Evolutionary conservation across 2,797 vertebrate species (phyloP).

Genomic region (Anniella stebbinsi): DNA sequence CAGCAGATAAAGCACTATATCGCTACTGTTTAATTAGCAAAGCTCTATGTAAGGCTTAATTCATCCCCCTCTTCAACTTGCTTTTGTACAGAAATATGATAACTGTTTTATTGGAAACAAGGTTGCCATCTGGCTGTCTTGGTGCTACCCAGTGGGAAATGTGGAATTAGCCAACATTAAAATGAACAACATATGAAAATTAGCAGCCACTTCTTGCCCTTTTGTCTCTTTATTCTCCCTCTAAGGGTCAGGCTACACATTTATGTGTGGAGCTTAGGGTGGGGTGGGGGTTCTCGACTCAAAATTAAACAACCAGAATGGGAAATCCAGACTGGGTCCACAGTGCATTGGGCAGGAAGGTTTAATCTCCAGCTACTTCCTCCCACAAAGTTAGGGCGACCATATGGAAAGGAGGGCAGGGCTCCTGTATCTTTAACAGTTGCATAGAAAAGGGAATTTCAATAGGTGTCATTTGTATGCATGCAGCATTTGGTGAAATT

Average conservation of each 20-base stretch:
- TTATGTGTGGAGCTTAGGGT: background rate
- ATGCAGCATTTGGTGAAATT: too few relatives aligned
- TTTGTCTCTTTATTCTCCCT: conserved; percentile 19
- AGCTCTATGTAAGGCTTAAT: background rate
- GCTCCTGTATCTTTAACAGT: too few relatives aligned
- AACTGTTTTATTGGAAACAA: background rate
- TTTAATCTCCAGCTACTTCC: background rate
- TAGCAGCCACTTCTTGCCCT: conserved; percentile 1
- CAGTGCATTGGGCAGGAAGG: too few relatives aligned
- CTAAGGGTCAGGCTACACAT: background rate
- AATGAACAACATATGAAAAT: background rate
- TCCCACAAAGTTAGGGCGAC: too few relatives aligned
- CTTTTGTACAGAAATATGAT: background rate
- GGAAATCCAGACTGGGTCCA: too few relatives aligned
- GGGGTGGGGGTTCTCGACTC: background rate
- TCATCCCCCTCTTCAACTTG: background rate
- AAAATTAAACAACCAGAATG: too few relatives aligned
- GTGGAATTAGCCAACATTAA: background rate
- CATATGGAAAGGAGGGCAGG: too few relatives aligned
- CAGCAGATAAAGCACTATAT: conserved; percentile 34
- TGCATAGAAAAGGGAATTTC: too few relatives aligned
- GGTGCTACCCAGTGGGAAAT: background rate
- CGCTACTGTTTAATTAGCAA: conserved; percentile 22
- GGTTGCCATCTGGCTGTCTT: background rate
- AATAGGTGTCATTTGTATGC: too few relatives aligned